Conservation (phyloP, 2,888 invertebrate genomes). For the Erynnis tages region DNA sequence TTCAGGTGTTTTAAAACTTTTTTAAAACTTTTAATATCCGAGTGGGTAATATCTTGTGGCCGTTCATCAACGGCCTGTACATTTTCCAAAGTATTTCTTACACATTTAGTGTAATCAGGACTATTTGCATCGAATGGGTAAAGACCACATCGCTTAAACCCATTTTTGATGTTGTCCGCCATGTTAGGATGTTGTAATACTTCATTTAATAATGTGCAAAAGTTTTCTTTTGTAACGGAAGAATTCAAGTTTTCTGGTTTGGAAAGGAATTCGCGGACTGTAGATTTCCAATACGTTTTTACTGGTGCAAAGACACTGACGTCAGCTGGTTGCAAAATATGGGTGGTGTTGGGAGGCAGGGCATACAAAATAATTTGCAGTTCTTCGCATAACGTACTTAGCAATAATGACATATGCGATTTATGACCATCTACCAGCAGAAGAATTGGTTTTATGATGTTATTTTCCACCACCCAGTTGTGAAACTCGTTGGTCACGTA, state of each 20-base stretch:
- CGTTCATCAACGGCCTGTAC: too few species aligned
- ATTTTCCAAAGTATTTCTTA: constrained; percentile 32
- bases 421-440: constrained; percentile 40
- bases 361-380: too few species aligned
- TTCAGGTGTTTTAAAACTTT: too few species aligned
- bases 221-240: constrained; percentile 36
- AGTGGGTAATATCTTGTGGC: too few species aligned
- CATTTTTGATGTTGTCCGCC: constrained; percentile 32
- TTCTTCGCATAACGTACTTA: too few species aligned
- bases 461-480: constrained; percentile 34
- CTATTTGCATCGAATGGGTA: constrained; percentile 35
- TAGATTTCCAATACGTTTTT: constrained; percentile 33
- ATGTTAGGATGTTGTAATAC: constrained; percentile 20
- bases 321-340: constrained; percentile 39
- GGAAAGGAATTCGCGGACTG: constrained; percentile 26
- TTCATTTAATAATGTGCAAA: constrained; percentile 33
- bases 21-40: too few species aligned
- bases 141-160: constrained; percentile 35
- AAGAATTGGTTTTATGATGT: constrained; percentile 33
- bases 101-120: constrained; percentile 32
- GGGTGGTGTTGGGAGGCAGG: too few species aligned
- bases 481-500: constrained; percentile 36
- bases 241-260: constrained; percentile 35
- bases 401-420: too few species aligned
- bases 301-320: constrained; percentile 37